Base-by-base conservation (phyloP, 2,113 vertebrate genomes). In the Peucedramus taeniatus region DNA sequence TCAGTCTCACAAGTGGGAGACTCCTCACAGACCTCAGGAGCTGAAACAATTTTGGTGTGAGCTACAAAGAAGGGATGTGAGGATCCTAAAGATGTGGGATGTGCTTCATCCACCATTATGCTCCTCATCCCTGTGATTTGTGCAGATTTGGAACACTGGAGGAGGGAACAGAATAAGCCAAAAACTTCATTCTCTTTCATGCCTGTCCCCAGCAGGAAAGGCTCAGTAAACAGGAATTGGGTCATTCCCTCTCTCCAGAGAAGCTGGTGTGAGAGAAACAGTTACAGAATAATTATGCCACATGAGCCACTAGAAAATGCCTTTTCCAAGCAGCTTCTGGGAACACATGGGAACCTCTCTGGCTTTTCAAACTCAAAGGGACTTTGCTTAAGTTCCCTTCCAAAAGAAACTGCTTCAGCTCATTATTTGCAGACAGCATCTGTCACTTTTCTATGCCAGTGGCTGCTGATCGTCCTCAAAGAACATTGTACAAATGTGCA, bases 371-470 rank as follows among this genome's bases (percentile, higher is more conserved):
- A 88, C 88, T 97, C 80, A 89, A 83, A 95, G 88, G 84, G 80
- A 83, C 87, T 95, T 95, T 87, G 89, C 86, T 92, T 75, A 97
- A 93, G 94, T 92, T 91, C 74, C 49, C 44, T 93, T 97, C 81
- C 93, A 94, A 95, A 95, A 90, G 78, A 89, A 96, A 92, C 79
- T 35, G 94, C 87, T 94, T 94, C 91, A 92, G 93, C 83, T 97
- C 75, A 87, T 97, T 97, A 96, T 97, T 93, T 97, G 94, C 89
- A 96, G 96, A 94, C 91, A 97, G 91, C 94, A 97, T 96, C 96
- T 97, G 97, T 96, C 96, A 96, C 91, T 96, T 95, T 66, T 77
- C 71, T 82, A 31, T 87, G 95, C 91, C 90, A 87, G 80, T 95
- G 93, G 93, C 83, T 91, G 91, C 91, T 93, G 94, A 93, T 94